Conservation (phyloP, 2,113 vertebrate genomes). For the Percina caprodes region DNA sequence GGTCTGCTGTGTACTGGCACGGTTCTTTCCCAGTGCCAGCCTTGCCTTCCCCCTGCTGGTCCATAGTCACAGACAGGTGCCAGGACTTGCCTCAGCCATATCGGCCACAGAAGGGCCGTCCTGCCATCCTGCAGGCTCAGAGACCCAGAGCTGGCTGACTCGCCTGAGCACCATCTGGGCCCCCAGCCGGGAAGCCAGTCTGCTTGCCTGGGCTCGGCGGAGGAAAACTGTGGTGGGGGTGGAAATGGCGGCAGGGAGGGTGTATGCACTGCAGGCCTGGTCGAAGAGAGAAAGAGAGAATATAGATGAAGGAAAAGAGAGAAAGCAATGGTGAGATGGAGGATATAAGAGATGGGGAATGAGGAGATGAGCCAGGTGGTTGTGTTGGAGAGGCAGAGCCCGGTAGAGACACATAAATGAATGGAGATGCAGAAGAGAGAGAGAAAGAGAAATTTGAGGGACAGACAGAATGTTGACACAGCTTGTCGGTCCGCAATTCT, state of each 20-base stretch:
- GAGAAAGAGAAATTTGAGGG: conserved; percentile 53
- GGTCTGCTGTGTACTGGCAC: conserved; percentile 76
- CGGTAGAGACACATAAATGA: conserved; percentile 22
- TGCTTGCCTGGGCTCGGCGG: conserved; percentile 54
- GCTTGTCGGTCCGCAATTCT: conserved; percentile 71
- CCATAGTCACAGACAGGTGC: conserved; percentile 77
- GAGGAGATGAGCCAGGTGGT: conserved; percentile 40
- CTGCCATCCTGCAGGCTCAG: conserved; percentile 78
- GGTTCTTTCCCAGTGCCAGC: conserved; percentile 69
- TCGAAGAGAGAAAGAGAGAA: conserved; percentile 25
- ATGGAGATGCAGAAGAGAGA: conserved; percentile 20
- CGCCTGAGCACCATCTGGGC: conserved; percentile 79
- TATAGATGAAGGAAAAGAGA: conserved; percentile 46
- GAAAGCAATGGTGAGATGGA: conserved; percentile 10
- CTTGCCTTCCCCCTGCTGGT: conserved; percentile 76
- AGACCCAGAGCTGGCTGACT: conserved; percentile 77
- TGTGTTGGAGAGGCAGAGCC: conserved; percentile 30
- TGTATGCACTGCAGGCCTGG: conserved; percentile 29
- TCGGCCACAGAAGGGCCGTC: conserved; percentile 83
- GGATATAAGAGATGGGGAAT: conserved; percentile 16
- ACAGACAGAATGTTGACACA: conserved; percentile 77
- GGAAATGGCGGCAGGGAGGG: conserved; percentile 13
- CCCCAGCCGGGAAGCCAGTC: conserved; percentile 72
- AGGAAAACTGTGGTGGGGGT: conserved; percentile 57
- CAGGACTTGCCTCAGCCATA: conserved; percentile 79